Base-by-base conservation (phyloP, 2,888 invertebrate species). In the Patella pellucida region DNA sequence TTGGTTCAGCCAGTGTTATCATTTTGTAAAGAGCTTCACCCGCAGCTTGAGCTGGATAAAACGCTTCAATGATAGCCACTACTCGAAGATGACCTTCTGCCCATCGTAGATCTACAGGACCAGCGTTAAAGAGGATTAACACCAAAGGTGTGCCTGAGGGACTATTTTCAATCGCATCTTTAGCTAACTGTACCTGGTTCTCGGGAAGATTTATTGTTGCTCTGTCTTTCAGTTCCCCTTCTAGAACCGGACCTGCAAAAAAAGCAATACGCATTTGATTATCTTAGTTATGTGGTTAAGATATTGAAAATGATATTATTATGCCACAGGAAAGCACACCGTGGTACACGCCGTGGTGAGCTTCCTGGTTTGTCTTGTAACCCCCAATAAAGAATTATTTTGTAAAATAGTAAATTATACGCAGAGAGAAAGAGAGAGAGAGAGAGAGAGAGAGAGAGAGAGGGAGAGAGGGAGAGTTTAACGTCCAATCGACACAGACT, bases 11-110 rank as follows among this genome's bases (percentile, higher is more conserved):
- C 72, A 80, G 78, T 4, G 79, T 82, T 19, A 89, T 62, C 2
- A 86, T 83, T 54, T 78, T 75, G 41, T 75, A 79, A 23, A 89
- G 72, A 12, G 89, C 88, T 41, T 79, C 83, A 0, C 89, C 89
- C 5, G 87, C 82, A 1, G 86, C 77, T 78, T 89, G 88, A 9
- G 87, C 89, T 9, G 89, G 89, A 78, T 87, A 88, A 76, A 84
- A 85, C 71, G 88, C 88, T 73, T 85, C 84, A 12, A 89, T 51
- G 62, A 89, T 87, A 52, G 81, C 82, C 11, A 19, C 31, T 9
- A 86, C 83, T 23, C 67, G 71, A 12, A 73, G 41, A 19, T 27
- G 72, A 31, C 15, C 23, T 12, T 79, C 80, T 14, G 86, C 84
- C 82, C 78, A 79, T 5, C 76, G 68, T 50, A 86, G 75, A 71